phyloP scores from a whole-genome alignment of 2,888 invertebrate species.

The Synanthedon andrenaeformis region DNA sequence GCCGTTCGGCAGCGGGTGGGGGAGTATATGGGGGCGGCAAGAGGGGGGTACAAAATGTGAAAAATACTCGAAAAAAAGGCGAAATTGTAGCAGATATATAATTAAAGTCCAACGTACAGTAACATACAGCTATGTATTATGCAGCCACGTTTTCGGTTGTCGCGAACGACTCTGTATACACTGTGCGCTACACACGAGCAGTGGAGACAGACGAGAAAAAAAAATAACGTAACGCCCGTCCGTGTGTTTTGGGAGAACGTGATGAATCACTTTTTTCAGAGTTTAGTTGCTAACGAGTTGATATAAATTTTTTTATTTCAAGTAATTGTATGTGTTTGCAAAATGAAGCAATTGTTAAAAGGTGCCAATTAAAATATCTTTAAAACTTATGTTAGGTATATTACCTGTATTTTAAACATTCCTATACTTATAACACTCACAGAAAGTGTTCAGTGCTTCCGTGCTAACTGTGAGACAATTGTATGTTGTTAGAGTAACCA shows the following conservation, averaged over 20 bases:
- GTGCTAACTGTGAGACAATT: too few relatives aligned
- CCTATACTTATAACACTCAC: too few relatives aligned
- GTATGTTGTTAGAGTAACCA: too few relatives aligned
- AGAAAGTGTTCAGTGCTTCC: too few relatives aligned
- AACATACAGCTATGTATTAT: slow-evolving; percentile 64
- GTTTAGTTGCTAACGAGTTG: slow-evolving; percentile 13
- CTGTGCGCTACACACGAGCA: slow-evolving; percentile 4
- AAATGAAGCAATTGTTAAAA: neutral
- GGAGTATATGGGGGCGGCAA: slow-evolving; percentile 26
- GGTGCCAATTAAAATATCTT: too few relatives aligned
- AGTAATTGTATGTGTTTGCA: neutral
- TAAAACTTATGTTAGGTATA: too few relatives aligned
- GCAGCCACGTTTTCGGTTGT: slow-evolving; percentile 54
- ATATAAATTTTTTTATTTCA: slow-evolving; percentile 7
- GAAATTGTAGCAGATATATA: slow-evolving; percentile 72
- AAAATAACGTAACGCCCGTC: slow-evolving; percentile 27
- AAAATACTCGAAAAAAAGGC: slow-evolving; percentile 72
- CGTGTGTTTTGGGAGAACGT: slow-evolving; percentile 7
- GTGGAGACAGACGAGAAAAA: slow-evolving; percentile 25
- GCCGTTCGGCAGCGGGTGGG: slow-evolving; percentile 48
- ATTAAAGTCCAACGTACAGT: slow-evolving; percentile 67
- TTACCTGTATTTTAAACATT: too few relatives aligned
- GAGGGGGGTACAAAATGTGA: slow-evolving; percentile 62
- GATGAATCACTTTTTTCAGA: slow-evolving; percentile 17
- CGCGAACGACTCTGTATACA: slow-evolving; percentile 30